Evolutionary conservation across 2,888 invertebrate species (phyloP).

Genomic region (Polyommatus icarus): DNA sequence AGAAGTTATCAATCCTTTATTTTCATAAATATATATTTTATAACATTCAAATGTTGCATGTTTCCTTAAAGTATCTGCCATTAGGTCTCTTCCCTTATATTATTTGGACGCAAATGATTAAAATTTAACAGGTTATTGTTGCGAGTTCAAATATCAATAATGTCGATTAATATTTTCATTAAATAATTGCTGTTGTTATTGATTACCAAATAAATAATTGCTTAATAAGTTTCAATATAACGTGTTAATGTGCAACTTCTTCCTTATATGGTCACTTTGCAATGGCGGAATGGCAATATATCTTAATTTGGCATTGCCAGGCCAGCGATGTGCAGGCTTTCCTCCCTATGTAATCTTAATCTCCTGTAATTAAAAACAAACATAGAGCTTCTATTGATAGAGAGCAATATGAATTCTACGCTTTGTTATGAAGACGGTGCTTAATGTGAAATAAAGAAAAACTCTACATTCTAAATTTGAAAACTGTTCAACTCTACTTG

Average conservation of each 20-base stretch:
- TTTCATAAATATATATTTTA: too few relatives aligned
- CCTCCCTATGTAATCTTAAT: neutral
- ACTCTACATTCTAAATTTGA: too few relatives aligned
- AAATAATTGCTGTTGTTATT: constrained; percentile 7
- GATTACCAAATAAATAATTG: constrained; percentile 28
- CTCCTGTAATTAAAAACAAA: neutral
- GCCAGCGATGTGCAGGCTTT: neutral
- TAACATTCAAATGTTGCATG: too few relatives aligned
- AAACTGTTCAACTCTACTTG: too few relatives aligned
- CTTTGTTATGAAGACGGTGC: too few relatives aligned
- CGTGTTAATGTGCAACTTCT: constrained; percentile 10
- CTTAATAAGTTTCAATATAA: constrained; percentile 22
- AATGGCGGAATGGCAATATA: neutral
- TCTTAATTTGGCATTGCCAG: constrained; percentile 21
- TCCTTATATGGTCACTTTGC: constrained; percentile 6
- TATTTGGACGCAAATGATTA: neutral
- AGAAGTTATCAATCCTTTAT: too few relatives aligned
- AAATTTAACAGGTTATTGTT: neutral
- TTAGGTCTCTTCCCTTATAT: too few relatives aligned
- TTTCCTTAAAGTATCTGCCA: too few relatives aligned
- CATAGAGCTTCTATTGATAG: neutral
- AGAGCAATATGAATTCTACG: too few relatives aligned
- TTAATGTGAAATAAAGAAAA: too few relatives aligned
- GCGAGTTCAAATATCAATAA: neutral
- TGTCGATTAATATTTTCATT: neutral